Conservation (phyloP, 1,140 invertebrate genomes). For the Lepidurus packardi region DNA sequence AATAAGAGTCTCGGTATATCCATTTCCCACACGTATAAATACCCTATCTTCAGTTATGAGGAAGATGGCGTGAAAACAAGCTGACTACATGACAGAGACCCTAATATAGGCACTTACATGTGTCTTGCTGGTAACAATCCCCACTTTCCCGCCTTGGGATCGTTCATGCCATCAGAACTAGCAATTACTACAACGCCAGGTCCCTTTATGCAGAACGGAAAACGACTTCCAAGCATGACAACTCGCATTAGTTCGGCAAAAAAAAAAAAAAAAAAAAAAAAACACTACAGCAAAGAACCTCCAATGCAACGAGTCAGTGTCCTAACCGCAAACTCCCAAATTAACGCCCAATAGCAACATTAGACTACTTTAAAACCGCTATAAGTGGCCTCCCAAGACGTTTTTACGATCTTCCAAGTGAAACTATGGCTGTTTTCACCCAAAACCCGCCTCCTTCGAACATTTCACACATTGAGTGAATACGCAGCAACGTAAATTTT, state of each 20-base stretch:
- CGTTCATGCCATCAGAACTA: slow-evolving; percentile 5
- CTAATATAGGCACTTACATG: background rate
- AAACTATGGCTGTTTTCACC: too few relatives aligned
- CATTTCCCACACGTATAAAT: background rate
- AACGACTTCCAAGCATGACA: background rate
- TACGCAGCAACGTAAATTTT: too few relatives aligned
- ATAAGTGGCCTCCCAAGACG: background rate
- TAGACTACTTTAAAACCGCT: background rate
- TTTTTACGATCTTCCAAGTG: background rate
- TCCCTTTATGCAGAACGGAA: background rate
- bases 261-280: background rate
- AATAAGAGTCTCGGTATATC: background rate
- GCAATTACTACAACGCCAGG: background rate
- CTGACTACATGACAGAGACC: background rate
- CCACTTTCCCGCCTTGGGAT: background rate
- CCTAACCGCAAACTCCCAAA: too few relatives aligned
- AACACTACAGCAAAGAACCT: background rate
- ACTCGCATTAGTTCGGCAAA: background rate
- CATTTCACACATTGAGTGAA: too few relatives aligned
- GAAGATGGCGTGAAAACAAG: background rate
- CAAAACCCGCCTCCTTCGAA: too few relatives aligned
- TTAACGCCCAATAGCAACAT: too few relatives aligned
- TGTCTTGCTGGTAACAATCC: slow-evolving; percentile 1
- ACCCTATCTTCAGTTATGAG: background rate
- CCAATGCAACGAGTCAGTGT: too few relatives aligned